Conservation (phyloP, 2,113 vertebrate genomes). For the Ellobius talpinus region DNA sequence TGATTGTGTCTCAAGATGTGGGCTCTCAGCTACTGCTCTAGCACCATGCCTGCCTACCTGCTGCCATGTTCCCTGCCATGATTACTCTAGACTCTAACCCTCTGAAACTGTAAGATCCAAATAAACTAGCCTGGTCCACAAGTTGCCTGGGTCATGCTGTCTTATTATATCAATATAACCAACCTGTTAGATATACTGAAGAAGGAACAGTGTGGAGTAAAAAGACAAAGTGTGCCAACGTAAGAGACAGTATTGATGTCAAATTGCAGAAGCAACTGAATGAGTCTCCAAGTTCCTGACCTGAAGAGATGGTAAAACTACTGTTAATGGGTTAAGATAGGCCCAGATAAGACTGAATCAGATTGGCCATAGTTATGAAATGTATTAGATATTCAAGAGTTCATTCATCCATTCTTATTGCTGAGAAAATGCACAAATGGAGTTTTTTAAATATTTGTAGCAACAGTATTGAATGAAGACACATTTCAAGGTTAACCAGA, state of each 20-base stretch:
- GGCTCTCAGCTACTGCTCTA: not conserved
- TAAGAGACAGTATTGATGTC: not conserved
- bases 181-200: not conserved
- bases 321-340: not conserved
- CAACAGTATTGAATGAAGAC: not conserved
- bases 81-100: not conserved
- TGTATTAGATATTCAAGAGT: not conserved
- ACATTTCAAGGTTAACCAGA: slow-evolving; percentile 28
- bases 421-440: not conserved
- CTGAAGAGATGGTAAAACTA: not conserved
- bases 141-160: not conserved
- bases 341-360: too few relatives aligned
- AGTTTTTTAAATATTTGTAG: slow-evolving; percentile 2
- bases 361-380: not conserved
- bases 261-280: not conserved
- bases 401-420: not conserved
- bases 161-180: not conserved
- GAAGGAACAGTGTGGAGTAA: not conserved
- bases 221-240: not conserved
- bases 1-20: not conserved
- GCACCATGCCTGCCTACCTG: not conserved
- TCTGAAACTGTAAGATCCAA: not conserved
- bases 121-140: not conserved
- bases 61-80: not conserved
- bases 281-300: not conserved